Evolutionary conservation across 2,113 vertebrate species (phyloP).

Genomic region (Sialia sialis): DNA sequence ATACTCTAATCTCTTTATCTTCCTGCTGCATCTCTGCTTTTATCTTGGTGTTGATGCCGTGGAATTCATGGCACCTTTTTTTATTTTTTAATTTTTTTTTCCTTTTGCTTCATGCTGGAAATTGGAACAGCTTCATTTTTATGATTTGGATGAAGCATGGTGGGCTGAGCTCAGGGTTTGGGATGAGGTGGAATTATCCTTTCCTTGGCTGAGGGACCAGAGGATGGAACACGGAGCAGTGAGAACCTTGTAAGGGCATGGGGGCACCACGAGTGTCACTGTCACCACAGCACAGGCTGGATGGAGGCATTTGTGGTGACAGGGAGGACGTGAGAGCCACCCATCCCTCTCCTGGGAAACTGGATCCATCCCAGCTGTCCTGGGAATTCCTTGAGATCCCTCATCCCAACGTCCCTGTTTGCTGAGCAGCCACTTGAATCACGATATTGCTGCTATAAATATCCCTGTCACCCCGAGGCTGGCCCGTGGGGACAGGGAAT

Average conservation of each 20-base stretch:
- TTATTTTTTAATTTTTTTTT: not conserved
- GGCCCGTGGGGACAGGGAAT: not conserved
- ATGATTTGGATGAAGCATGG: fast-evolving
- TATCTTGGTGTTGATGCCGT: not conserved
- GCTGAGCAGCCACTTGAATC: not conserved
- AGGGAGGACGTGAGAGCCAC: not conserved
- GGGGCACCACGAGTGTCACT: not conserved
- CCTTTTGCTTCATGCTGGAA: not conserved
- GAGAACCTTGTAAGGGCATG: not conserved
- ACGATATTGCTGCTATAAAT: not conserved
- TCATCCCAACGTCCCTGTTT: not conserved
- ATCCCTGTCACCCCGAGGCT: not conserved
- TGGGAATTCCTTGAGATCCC: slow-evolving; percentile 30
- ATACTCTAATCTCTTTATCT: slow-evolving; percentile 37
- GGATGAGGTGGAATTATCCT: not conserved
- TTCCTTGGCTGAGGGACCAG: not conserved
- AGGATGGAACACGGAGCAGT: not conserved
- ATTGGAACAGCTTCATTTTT: not conserved
- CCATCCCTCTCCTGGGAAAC: not conserved
- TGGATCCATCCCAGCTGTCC: slow-evolving; percentile 37
- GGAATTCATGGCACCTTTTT: not conserved
- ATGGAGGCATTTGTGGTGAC: not conserved
- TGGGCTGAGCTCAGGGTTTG: not conserved
- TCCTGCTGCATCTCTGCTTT: slow-evolving; percentile 31
- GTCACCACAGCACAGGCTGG: fast-evolving